phyloP scores from a whole-genome alignment of 2,113 vertebrate species.

The Regulus satrapa region DNA sequence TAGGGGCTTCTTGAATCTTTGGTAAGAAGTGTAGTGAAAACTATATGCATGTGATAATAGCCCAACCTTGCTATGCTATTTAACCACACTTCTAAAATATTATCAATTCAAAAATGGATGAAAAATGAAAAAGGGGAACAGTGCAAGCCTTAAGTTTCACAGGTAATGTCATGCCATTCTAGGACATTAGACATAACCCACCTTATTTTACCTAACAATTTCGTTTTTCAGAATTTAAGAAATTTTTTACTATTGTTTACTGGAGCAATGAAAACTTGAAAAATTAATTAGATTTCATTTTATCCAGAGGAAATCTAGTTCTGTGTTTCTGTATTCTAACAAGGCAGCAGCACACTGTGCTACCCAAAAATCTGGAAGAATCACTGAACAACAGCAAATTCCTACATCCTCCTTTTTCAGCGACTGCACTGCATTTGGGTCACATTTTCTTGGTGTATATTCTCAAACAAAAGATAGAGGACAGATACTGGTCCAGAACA shows the following conservation, averaged over 20 bases:
- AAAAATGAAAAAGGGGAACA: background rate
- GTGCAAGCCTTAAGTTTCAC: background rate
- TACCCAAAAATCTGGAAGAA: background rate
- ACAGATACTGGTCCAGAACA: background rate
- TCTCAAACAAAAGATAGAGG: background rate
- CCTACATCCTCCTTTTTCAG: background rate
- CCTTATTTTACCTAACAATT: background rate
- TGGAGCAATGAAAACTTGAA: background rate
- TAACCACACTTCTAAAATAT: background rate
- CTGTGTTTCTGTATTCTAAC: background rate
- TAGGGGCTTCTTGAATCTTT: background rate
- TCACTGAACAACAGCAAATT: background rate
- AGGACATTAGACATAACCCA: background rate
- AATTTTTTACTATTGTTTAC: background rate
- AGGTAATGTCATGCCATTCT: background rate
- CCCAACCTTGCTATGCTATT: background rate
- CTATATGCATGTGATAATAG: background rate
- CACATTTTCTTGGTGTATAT: background rate
- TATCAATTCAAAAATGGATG: background rate
- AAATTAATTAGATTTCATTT: background rate
- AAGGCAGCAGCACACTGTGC: background rate
- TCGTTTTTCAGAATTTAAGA: background rate
- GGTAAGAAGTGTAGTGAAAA: background rate
- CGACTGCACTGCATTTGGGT: background rate
- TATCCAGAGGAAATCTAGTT: background rate